phyloP scores from a whole-genome alignment of 2,888 invertebrate genomes.

The Lasioglossum lativentre region DNA sequence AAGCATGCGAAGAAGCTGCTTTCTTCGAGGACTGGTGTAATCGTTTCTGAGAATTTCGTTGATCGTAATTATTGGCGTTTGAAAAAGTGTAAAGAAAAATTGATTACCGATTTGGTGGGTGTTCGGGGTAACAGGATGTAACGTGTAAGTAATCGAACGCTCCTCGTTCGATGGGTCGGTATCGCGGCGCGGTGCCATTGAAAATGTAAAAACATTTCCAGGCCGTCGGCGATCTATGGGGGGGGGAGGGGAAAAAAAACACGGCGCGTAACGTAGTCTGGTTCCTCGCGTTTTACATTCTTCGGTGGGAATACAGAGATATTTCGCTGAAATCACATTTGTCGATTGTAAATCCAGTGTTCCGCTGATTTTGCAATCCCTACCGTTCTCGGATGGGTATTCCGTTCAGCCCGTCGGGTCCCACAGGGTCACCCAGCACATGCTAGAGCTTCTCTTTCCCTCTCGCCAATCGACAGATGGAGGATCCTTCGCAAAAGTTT shows the following conservation, averaged over 20 bases:
- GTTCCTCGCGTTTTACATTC: constrained; percentile 49
- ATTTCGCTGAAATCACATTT: constrained; percentile 62
- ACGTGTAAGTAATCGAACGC: background rate
- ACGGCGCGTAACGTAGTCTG: constrained; percentile 21
- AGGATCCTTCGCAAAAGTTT: constrained; percentile 76
- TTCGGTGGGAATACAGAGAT: constrained; percentile 26
- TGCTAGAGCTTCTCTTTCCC: constrained; percentile 45
- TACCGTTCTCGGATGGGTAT: constrained; percentile 61
- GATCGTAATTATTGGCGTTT: background rate
- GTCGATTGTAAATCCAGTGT: constrained; percentile 65
- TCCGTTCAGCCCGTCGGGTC: constrained; percentile 49
- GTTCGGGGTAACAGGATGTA: background rate
- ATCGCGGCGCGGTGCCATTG: background rate
- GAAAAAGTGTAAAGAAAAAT: background rate
- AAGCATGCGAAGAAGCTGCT: background rate
- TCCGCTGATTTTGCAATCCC: constrained; percentile 62
- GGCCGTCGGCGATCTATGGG: constrained; percentile 5
- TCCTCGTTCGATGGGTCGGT: background rate
- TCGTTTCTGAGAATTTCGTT: background rate
- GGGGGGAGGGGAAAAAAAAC: constrained; percentile 26
- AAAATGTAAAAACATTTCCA: constrained; percentile 9
- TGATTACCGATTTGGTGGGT: background rate
- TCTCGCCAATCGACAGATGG: constrained; percentile 58
- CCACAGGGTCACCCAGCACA: constrained; percentile 54
- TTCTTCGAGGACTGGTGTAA: background rate